A percentile compares a stretch with the other conserved stretches of the same genome.
These are phyloP conservation scores for Cynopterus sphinx DNA, from an alignment of 2,797 vertebrate species.

Conservation along the genomic window DNA sequence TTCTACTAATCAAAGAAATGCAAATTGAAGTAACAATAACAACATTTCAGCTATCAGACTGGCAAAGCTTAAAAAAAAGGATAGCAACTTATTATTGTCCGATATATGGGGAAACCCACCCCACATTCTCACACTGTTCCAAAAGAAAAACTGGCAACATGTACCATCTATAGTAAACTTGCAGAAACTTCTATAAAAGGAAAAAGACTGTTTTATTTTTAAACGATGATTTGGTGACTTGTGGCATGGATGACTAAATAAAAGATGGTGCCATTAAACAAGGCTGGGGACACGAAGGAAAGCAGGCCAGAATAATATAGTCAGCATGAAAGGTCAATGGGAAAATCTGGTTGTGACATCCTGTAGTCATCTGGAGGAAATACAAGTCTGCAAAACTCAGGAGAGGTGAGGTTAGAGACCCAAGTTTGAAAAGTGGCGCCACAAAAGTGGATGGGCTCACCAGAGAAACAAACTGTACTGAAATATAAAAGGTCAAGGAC, in stretches of 20 bases:
- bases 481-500: not conserved
- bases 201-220: conserved; percentile 47
- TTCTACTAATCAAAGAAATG: conserved; percentile 19
- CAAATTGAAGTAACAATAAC: conserved; percentile 42
- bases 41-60: not conserved
- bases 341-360: not conserved
- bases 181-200: conserved; percentile 63
- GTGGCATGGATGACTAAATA: conserved; percentile 36
- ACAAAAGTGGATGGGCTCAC: not conserved
- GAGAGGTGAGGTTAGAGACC: not conserved
- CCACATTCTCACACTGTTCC: conserved; percentile 13
- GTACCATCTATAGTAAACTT: conserved; percentile 3
- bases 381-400: not conserved
- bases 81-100: not conserved
- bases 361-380: not conserved
- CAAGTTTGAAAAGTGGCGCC: not conserved
- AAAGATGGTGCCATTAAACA: not conserved
- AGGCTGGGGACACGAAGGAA: not conserved
- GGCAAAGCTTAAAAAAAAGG: not conserved
- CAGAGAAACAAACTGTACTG: not conserved
- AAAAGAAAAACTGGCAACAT: not conserved
- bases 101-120: not conserved
- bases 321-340: not conserved
- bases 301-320: not conserved
- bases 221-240: conserved; percentile 42